These are phyloP conservation scores for Electrona antarctica DNA, from an alignment of 2,113 vertebrate genomes.

Conservation along the genomic window DNA sequence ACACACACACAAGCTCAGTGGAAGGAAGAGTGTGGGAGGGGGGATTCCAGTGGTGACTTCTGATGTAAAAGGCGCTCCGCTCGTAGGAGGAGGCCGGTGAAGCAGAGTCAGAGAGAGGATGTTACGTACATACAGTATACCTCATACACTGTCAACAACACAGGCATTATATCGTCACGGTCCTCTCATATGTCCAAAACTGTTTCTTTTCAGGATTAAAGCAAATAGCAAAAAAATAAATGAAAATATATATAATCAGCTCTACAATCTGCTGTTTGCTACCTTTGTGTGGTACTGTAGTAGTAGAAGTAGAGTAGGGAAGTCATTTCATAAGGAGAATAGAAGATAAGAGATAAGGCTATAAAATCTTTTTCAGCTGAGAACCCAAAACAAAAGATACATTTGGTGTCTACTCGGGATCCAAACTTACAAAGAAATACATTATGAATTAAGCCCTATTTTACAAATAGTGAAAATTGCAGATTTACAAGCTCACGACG, in stretches of 20 bases:
- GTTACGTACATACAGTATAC: conserved; percentile 5
- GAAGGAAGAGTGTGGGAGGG: conserved; percentile 52
- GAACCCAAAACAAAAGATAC: too few species aligned
- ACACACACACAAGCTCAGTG: neutral
- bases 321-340: too few species aligned
- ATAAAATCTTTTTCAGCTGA: too few species aligned
- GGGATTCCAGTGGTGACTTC: conserved; percentile 53
- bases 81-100: neutral
- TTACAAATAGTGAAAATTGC: too few species aligned
- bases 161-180: neutral
- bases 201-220: neutral
- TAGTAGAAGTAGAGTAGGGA: too few species aligned
- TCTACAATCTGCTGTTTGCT: neutral
- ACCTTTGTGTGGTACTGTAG: neutral
- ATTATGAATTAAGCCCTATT: too few species aligned
- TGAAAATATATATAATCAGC: too few species aligned
- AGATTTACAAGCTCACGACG: too few species aligned
- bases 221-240: too few species aligned
- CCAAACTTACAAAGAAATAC: too few species aligned
- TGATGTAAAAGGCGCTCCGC: conserved; percentile 42
- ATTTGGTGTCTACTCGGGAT: too few species aligned
- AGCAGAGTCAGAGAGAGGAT: conserved; percentile 51
- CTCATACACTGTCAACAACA: neutral
- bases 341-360: too few species aligned
- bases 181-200: conserved; percentile 10